These are phyloP conservation scores for Melanotaenia pygmaea DNA, from an alignment of 2,797 vertebrate genomes.

Conservation along the genomic window DNA sequence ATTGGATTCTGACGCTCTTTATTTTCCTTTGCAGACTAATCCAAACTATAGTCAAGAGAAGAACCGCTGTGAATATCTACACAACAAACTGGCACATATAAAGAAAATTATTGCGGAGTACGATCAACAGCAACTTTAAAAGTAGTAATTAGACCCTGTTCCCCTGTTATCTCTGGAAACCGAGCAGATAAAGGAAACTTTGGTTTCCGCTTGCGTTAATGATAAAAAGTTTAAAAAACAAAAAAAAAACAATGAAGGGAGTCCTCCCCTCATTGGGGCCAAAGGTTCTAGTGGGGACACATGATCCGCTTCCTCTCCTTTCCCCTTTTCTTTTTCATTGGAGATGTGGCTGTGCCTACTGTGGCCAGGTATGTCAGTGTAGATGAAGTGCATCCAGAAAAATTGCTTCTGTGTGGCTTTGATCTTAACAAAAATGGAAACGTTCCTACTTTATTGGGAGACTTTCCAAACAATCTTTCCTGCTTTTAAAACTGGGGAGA, in stretches of 20 bases:
- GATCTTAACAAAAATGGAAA: constrained; percentile 43
- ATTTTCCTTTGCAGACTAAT: constrained; percentile 87
- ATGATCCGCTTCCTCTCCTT: constrained; percentile 40
- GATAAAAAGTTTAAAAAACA: not conserved
- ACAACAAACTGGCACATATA: constrained; percentile 99
- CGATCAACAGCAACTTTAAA: constrained; percentile 94
- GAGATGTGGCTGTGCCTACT: constrained; percentile 52
- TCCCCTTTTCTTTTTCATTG: constrained; percentile 34
- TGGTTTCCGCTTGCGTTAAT: constrained; percentile 73
- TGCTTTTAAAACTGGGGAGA: constrained; percentile 61
- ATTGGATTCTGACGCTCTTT: constrained; percentile 36
- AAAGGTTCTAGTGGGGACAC: constrained; percentile 73
- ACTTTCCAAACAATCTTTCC: constrained; percentile 54
- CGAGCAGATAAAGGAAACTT: constrained; percentile 70
- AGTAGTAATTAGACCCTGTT: constrained; percentile 71
- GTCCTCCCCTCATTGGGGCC: constrained; percentile 65
- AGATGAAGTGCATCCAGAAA: constrained; percentile 65
- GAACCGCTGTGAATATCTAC: constrained; percentile 98
- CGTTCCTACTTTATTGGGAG: constrained; percentile 51
- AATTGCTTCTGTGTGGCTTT: constrained; percentile 50
- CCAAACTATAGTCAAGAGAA: constrained; percentile 98
- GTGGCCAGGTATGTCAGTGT: constrained; percentile 53
- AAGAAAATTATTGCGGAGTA: constrained; percentile 97
- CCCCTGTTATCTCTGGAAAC: constrained; percentile 74
- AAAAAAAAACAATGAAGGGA: constrained; percentile 71